These are phyloP conservation scores for Bombus cullumanus DNA, from an alignment of 1,140 invertebrate genomes.

Conservation along the genomic window DNA sequence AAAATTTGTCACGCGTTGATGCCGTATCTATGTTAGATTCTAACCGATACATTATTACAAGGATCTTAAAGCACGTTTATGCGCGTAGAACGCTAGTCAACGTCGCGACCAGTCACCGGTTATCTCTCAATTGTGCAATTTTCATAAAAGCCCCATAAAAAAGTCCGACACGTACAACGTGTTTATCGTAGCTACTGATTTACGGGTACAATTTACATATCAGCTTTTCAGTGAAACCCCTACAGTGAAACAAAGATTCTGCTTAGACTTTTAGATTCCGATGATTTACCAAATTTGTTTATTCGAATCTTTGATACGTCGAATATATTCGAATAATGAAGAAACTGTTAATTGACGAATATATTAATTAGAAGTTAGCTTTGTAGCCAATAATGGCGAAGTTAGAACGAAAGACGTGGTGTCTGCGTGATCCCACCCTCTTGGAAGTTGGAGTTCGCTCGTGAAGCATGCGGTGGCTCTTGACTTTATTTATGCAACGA, in stretches of 20 bases:
- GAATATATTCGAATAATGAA: too few species aligned
- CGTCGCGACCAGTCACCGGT: background rate
- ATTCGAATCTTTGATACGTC: background rate
- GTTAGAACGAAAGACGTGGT: background rate
- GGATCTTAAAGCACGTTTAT: background rate
- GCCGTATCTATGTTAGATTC: background rate
- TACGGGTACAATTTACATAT: slow-evolving; percentile 19
- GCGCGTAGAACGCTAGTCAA: background rate
- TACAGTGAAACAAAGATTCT: background rate
- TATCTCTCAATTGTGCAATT: slow-evolving; percentile 21
- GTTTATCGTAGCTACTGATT: slow-evolving; percentile 25
- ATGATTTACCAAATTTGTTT: too few species aligned
- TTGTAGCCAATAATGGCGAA: background rate
- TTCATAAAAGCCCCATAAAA: slow-evolving; percentile 11
- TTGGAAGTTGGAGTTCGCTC: background rate
- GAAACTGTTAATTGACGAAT: background rate
- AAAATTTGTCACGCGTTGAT: background rate
- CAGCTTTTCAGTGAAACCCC: background rate
- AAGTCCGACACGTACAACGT: background rate
- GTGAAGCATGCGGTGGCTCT: slow-evolving; percentile 32
- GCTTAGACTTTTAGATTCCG: background rate
- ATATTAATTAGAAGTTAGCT: background rate
- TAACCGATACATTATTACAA: background rate
- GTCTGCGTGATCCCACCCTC: slow-evolving; percentile 21
- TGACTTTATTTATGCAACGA: slow-evolving; percentile 70